Evolutionary conservation across 64 coral and sea anemone genomes (phyloP), one percentile per base, ranked within the genome.

Genomic region (Orbicella faveolata): DNA sequence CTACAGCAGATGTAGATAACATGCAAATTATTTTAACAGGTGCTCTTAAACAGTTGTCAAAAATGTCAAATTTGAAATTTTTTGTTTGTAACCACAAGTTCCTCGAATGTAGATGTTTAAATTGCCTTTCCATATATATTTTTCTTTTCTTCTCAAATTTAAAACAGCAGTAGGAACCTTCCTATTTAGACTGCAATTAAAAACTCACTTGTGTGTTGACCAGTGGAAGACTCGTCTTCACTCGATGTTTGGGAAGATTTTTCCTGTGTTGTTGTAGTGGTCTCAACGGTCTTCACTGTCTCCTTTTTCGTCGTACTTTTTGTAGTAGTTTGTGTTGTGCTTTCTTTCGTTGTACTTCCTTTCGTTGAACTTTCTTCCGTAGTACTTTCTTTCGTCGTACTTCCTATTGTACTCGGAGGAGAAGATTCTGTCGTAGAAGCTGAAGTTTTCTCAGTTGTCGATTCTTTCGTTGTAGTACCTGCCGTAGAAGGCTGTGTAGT

Each of bases 391-490:
- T 89, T 77, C 6, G 72, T 41, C 23, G 86, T 74, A 11, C 65
- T 63, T 34, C 26, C 77, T 59, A 74, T 25, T 6, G 18, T 2
- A 2, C 61, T 39, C 34, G 63, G 74, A n/a, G 37, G 13, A 53
- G 62, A 34, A 61, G 88, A 63, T 80, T 83, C 34, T 61, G 41
- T 48, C 16, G 75, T 21, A 25, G 57, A 13, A 36, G 63, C 54
- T 36, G 81, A 83, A 16, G 78, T 33, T 76, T 77, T 78, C 55
- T 6, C 34, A 13, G 89, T 89, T 6, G 81, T 51, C 2, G 78
- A n/a, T 55, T 70, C 72, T 76, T 75, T 85, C 77, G 87, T 75
- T 80, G 94, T 89, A 17, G 70, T 34, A 12, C 18, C 12, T 59
- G 20, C 1, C 20, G 61, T 68, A 20, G 78, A 37, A 16, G 37